phyloP scores from a whole-genome alignment of 2,113 vertebrate species.

The Bagarius yarrelli region DNA sequence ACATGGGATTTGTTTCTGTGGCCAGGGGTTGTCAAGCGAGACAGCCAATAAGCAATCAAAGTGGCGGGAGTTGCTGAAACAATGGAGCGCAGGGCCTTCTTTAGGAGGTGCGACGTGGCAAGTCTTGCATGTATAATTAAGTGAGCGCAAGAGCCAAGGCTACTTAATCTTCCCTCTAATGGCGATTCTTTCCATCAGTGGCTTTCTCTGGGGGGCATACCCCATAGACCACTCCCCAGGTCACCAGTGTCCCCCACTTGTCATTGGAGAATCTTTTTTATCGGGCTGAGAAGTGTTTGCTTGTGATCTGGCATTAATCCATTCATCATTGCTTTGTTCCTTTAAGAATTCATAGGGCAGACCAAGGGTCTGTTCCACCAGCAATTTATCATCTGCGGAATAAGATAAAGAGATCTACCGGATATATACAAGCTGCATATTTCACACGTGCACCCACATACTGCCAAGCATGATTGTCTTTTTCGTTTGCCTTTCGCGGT shows the following conservation, averaged over 20 bases:
- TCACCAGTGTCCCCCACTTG: conserved; percentile 83
- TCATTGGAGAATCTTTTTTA: conserved; percentile 84
- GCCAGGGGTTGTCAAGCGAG: conserved; percentile 91
- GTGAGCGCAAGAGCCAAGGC: conserved; percentile 78
- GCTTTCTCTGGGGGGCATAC: conserved; percentile 78
- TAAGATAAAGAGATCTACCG: conserved; percentile 43
- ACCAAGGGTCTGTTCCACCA: conserved; percentile 64
- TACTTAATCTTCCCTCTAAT: conserved; percentile 93
- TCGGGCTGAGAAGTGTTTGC: conserved; percentile 76
- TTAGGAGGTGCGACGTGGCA: conserved; percentile 65
- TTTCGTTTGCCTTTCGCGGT: conserved; percentile 6
- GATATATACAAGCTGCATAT: conserved; percentile 45
- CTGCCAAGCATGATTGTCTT: not conserved
- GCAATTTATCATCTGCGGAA: conserved; percentile 76
- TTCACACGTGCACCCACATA: conserved; percentile 33
- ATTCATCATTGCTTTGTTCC: conserved; percentile 82
- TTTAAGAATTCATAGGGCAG: conserved; percentile 81
- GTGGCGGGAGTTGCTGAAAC: conserved; percentile 80
- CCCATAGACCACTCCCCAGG: conserved; percentile 80
- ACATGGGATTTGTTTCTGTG: conserved; percentile 89
- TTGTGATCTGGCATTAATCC: conserved; percentile 76
- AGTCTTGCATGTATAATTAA: conserved; percentile 93
- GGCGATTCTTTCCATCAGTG: conserved; percentile 82
- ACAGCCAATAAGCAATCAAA: conserved; percentile 94
- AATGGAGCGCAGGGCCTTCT: conserved; percentile 68